Conservation (phyloP, 1,140 invertebrate genomes). For the Probaryconus sp. region DNA sequence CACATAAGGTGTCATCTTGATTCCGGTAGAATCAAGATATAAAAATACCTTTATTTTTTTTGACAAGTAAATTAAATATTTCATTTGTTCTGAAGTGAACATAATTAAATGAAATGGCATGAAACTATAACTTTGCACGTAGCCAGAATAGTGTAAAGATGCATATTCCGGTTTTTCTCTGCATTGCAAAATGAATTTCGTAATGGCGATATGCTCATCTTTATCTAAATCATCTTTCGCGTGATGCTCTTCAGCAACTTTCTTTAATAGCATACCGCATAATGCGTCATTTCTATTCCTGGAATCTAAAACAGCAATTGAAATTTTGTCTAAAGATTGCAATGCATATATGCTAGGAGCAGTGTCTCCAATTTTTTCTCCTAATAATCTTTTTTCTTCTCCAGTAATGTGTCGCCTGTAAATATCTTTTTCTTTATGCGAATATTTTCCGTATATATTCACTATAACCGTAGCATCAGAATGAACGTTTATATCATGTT, state of each 20-base stretch:
- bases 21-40: too few relatives aligned
- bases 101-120: constrained; percentile 10
- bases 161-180: neutral
- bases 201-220: constrained; percentile 12
- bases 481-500: neutral
- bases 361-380: neutral
- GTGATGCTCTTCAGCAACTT: constrained; percentile 6
- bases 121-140: constrained; percentile 7
- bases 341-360: constrained; percentile 3
- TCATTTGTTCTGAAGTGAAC: constrained; percentile 3
- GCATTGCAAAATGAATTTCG: constrained; percentile 7
- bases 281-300: constrained; percentile 17
- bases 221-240: constrained; percentile 17
- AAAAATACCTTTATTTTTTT: constrained; percentile 1
- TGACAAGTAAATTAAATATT: constrained; percentile 7
- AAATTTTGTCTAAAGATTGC: neutral
- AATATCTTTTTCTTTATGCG: neutral
- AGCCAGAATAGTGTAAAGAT: neutral
- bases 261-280: constrained; percentile 1
- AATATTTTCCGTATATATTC: constrained; percentile 7
- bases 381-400: neutral
- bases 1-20: too few relatives aligned
- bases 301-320: neutral
- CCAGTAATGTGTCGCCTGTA: constrained; percentile 4
- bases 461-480: neutral